These are phyloP conservation scores for Cyclargus thomasi DNA, from an alignment of 1,140 invertebrate genomes.

Conservation along the genomic window DNA sequence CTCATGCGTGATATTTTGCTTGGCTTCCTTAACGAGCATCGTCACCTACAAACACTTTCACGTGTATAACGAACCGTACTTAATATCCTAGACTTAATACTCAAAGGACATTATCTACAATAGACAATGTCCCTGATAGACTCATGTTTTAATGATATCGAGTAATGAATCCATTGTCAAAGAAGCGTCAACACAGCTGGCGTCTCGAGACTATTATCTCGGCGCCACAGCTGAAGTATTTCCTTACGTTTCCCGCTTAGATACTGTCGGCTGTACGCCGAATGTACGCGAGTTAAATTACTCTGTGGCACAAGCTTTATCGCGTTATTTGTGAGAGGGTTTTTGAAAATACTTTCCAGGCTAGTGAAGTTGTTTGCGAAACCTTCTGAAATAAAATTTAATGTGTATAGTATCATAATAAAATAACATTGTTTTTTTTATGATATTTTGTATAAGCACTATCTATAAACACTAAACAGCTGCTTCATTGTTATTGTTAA, in stretches of 20 bases:
- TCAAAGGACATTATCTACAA: too few species aligned
- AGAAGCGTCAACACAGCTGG: slow-evolving; percentile 12
- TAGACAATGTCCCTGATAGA: not conserved
- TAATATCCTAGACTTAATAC: too few species aligned
- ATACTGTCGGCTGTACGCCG: not conserved
- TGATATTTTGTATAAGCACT: too few species aligned
- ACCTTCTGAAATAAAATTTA: too few species aligned
- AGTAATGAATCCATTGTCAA: slow-evolving; percentile 13
- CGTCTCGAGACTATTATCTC: slow-evolving; percentile 12
- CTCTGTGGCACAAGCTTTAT: not conserved
- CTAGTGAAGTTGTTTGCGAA: not conserved
- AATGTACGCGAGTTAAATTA: not conserved
- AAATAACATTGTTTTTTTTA: too few species aligned
- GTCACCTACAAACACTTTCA: too few species aligned
- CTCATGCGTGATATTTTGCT: too few species aligned
- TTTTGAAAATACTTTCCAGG: not conserved
- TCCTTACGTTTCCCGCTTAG: not conserved
- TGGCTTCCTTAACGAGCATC: too few species aligned
- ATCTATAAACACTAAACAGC: too few species aligned
- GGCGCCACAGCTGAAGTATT: not conserved
- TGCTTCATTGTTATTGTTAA: too few species aligned
- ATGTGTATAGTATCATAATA: too few species aligned
- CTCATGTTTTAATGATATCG: slow-evolving; percentile 1
- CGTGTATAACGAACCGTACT: too few species aligned
- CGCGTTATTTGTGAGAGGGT: not conserved